Conservation (phyloP, 2,797 vertebrate species). For the Pangasius larnaudii region DNA sequence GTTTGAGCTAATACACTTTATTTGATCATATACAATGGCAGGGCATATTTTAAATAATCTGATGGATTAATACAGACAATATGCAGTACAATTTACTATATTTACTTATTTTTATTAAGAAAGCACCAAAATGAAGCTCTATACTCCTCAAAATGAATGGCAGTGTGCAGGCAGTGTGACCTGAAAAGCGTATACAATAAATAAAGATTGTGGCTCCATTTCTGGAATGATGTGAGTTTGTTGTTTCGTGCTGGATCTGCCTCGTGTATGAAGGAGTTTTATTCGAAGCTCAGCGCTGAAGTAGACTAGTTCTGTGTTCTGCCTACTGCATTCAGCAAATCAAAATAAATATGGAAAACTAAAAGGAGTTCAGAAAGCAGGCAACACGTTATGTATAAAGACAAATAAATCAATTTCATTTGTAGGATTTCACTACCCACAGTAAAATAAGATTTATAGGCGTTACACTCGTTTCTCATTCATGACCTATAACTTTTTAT, state of each 20-base stretch:
- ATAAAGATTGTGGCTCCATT: neutral
- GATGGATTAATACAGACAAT: neutral
- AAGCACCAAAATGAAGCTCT: neutral
- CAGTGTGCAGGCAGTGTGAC: neutral
- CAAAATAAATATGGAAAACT: neutral
- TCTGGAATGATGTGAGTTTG: neutral
- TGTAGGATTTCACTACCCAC: neutral
- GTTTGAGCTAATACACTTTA: neutral
- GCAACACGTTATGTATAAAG: neutral
- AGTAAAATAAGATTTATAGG: neutral
- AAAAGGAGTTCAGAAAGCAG: neutral
- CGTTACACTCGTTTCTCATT: neutral
- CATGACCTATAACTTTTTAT: neutral
- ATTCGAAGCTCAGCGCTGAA: neutral
- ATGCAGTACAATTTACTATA: neutral
- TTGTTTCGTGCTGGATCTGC: neutral
- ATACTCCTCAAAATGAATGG: neutral
- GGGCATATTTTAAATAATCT: neutral
- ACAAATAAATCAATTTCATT: neutral
- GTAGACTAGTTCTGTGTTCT: neutral
- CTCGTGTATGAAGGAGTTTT: neutral
- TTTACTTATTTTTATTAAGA: neutral
- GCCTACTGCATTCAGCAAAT: neutral
- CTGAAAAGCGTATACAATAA: neutral
- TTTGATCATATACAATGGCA: neutral